Evolutionary conservation across 2,797 vertebrate species (phyloP).

Genomic region (Spheniscus humboldti): DNA sequence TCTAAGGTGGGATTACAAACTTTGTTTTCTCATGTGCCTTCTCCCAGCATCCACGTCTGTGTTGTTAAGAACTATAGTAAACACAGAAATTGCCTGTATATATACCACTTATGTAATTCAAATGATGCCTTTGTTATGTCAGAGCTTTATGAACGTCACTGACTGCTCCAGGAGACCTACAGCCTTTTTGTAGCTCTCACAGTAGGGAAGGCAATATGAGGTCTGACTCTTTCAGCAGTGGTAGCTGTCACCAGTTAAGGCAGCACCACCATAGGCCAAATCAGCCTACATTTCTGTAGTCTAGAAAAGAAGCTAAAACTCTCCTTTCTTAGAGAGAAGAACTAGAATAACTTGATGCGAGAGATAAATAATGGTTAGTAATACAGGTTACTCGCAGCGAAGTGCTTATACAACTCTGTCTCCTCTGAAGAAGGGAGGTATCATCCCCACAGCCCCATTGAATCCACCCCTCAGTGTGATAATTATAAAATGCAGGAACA

Average conservation of each 20-base stretch:
- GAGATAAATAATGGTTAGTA: not conserved
- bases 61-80: fast-evolving
- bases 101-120: not conserved
- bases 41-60: not conserved
- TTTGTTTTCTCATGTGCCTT: not conserved
- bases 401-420: not conserved
- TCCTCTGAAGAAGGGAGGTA: not conserved
- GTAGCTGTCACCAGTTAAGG: not conserved
- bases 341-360: not conserved
- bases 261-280: not conserved
- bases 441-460: not conserved
- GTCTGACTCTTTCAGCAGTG: not conserved
- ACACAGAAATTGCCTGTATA: not conserved
- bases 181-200: not conserved
- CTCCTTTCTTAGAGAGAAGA: not conserved
- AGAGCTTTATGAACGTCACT: not conserved
- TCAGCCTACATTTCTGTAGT: not conserved
- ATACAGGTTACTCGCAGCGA: not conserved
- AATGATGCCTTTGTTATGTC: not conserved
- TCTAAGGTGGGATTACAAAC: not conserved
- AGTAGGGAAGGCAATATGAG: not conserved
- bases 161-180: not conserved
- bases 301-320: not conserved
- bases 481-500: not conserved
- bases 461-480: not conserved